Evolutionary conservation across 1,140 invertebrate species (phyloP).

Genomic region (Drosophila kurseongensis): DNA sequence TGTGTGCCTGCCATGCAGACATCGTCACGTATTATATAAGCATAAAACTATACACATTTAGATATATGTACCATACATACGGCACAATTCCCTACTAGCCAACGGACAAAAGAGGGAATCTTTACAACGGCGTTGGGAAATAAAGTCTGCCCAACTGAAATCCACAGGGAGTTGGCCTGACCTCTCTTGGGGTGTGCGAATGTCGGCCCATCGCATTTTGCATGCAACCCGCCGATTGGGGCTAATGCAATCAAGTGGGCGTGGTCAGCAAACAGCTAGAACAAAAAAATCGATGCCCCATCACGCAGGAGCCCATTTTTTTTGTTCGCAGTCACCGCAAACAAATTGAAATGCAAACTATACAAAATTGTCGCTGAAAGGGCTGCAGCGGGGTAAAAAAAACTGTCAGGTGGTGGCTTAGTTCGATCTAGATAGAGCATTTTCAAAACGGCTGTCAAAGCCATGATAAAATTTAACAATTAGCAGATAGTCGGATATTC

Average conservation of each 20-base stretch:
- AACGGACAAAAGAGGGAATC: constrained; percentile 40
- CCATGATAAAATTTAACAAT: constrained; percentile 18
- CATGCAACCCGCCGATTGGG: constrained; percentile 42
- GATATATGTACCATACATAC: constrained; percentile 7
- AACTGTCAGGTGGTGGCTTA: neutral
- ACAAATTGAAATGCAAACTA: constrained; percentile 51
- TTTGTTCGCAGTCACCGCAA: constrained; percentile 19
- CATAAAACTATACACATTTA: constrained; percentile 26
- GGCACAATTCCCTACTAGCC: neutral
- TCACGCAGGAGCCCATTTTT: constrained; percentile 36
- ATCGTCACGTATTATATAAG: constrained; percentile 63
- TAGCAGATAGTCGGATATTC: constrained; percentile 1
- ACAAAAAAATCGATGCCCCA: constrained; percentile 32
- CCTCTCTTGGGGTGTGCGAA: neutral
- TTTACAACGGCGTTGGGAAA: constrained; percentile 40
- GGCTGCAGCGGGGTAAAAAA: neutral
- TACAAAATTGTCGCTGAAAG: constrained; percentile 22
- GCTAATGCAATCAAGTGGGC: constrained; percentile 65
- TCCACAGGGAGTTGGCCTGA: constrained; percentile 23
- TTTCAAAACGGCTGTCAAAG: neutral
- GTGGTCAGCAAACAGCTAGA: constrained; percentile 43
- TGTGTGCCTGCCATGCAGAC: constrained; percentile 50
- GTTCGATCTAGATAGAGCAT: constrained; percentile 4
- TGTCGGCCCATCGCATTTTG: constrained; percentile 20
- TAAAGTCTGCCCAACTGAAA: constrained; percentile 34